Conservation (phyloP, 2,888 invertebrate species). For the Synanthedon myopaeformis region DNA sequence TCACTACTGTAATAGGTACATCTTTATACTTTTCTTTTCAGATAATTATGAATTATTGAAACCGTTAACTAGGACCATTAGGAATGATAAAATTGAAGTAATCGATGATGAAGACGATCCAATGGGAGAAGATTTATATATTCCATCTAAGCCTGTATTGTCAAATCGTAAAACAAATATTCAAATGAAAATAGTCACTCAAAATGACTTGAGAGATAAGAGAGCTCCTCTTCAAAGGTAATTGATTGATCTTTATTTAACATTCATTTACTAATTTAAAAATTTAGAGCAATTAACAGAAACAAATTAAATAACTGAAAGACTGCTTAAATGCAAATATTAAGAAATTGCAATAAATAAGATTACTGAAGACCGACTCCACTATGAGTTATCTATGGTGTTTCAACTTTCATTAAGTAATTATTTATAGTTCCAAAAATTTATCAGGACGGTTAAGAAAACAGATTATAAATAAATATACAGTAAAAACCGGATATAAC, state of each 20-base stretch:
- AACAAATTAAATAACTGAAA: too few relatives aligned
- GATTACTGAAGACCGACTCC: too few relatives aligned
- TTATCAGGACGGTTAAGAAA: not conserved
- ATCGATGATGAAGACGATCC: constrained; percentile 37
- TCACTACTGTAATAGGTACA: not conserved
- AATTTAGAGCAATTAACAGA: too few relatives aligned
- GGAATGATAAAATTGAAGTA: constrained; percentile 52
- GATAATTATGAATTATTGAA: constrained; percentile 13
- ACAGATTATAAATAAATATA: not conserved
- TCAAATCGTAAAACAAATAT: constrained; percentile 43
- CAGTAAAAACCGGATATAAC: too few relatives aligned
- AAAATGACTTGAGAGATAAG: constrained; percentile 34
- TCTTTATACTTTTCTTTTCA: not conserved
- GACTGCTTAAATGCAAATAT: too few relatives aligned
- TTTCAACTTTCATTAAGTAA: too few relatives aligned
- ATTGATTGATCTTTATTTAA: too few relatives aligned
- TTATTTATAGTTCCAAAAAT: too few relatives aligned
- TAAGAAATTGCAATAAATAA: too few relatives aligned
- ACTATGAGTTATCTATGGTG: too few relatives aligned
- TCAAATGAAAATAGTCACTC: constrained; percentile 57
- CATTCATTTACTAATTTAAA: too few relatives aligned
- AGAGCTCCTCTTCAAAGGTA: constrained; percentile 12
- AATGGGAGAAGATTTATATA: constrained; percentile 38
- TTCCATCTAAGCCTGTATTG: constrained; percentile 20
- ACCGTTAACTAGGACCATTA: constrained; percentile 55